Evolutionary conservation across 2,888 invertebrate species (phyloP), one percentile per base, ranked within the genome.

Genomic region (Eilema griseolum): DNA sequence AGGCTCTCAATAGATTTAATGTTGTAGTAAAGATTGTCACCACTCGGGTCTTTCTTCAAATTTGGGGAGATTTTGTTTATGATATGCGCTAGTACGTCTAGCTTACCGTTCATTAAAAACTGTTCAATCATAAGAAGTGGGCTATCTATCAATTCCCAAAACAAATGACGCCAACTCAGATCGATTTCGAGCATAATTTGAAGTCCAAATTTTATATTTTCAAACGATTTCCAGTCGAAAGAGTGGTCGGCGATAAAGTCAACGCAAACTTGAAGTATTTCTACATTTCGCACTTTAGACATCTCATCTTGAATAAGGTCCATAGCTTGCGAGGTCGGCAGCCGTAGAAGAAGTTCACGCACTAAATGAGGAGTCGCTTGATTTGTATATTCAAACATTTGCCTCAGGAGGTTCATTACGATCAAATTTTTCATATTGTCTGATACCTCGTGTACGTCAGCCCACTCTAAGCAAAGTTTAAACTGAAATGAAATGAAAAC

Each of bases 61-160:
- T 83, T 92, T 20, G 95, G 91, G n/a, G 95, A 92, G 23, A 97
- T 95, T 33, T 95, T 94, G n/a, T 95, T 94, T 33, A 98, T 86
- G 5, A 97, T 96, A 57, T 94, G 95, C 0, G 96, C 94, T 11
- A 98, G 91, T 66, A 96, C 93, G 80, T 98, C 97, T 66, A 98
- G 93, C 86, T 97, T 97, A 0, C 97, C 97, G 86, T 98, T 98
- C 98, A 99, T 98, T 16, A 99, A 89, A 67, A 98, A 95, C 87
- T 98, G 98, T 86, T 99, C 99, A 12, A 98, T 94, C 85, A 99
- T 97, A 5, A 97, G 90, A 59, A 98, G 87, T 0, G 99, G 99
- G 76, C 96, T 96, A 63, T 96, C 96, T 26, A 97, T 95, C 28
- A 98, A 88, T 77, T 96, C 96, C 95, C 97, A 96, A 73, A 97